Conservation (phyloP, 2,113 vertebrate species). For the Atractosteus spatula region DNA sequence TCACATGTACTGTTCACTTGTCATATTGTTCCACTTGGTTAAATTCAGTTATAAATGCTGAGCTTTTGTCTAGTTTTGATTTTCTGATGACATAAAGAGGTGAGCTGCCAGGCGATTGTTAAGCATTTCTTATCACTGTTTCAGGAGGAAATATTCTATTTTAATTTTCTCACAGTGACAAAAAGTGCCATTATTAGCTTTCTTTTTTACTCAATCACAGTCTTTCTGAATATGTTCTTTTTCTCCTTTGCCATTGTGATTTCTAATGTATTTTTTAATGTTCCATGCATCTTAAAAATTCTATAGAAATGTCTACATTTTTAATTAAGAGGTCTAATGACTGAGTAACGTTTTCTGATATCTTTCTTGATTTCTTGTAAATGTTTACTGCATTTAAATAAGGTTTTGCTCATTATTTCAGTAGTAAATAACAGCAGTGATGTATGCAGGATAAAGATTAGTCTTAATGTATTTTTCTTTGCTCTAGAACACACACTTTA, state of each 20-base stretch:
- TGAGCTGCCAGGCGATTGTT: slow-evolving; percentile 32
- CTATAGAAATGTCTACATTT: background rate
- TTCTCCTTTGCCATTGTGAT: slow-evolving; percentile 44
- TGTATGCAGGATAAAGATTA: no score
- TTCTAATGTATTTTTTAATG: slow-evolving; percentile 50
- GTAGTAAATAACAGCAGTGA: no score
- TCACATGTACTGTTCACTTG: slow-evolving; percentile 15
- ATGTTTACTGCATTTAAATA: background rate
- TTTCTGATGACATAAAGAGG: slow-evolving; percentile 28
- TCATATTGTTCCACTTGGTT: background rate
- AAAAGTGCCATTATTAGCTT: slow-evolving; percentile 32
- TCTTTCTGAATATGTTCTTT: slow-evolving; percentile 24
- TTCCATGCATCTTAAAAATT: slow-evolving; percentile 8
- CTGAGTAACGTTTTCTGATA: slow-evolving; percentile 7
- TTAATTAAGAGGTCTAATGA: slow-evolving; percentile 13
- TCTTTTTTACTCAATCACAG: slow-evolving; percentile 28
- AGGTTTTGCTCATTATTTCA: no score
- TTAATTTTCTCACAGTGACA: slow-evolving; percentile 28
- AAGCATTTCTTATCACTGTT: slow-evolving; percentile 39
- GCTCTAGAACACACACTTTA: no score
- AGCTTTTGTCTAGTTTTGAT: slow-evolving; percentile 1
- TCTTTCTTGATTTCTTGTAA: slow-evolving; percentile 4
- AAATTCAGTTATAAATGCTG: background rate
- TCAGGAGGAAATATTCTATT: slow-evolving; percentile 32
- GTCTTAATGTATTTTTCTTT: no score